Evolutionary conservation across 2,888 invertebrate species (phyloP).

Genomic region (Psylliodes chrysocephalus): DNA sequence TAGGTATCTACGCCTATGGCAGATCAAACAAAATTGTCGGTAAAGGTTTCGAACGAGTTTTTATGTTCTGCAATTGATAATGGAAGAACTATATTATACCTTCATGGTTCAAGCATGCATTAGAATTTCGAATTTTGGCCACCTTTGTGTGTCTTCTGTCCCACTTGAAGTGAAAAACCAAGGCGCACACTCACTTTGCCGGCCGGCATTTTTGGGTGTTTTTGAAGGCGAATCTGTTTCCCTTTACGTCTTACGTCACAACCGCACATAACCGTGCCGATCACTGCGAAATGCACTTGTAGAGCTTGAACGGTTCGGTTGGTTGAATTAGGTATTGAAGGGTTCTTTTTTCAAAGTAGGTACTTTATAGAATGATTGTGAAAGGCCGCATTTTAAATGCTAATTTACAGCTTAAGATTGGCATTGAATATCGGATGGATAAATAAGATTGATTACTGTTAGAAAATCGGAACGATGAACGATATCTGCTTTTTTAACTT

Average conservation of each 20-base stretch:
- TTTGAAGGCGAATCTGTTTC: slow-evolving; percentile 28
- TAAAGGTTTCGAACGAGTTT: too few relatives aligned
- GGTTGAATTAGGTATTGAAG: slow-evolving; percentile 8
- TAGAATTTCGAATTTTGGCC: too few relatives aligned
- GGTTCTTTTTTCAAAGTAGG: slow-evolving; percentile 8
- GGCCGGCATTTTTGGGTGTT: slow-evolving; percentile 30
- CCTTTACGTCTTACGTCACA: slow-evolving; percentile 20
- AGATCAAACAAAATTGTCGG: too few relatives aligned
- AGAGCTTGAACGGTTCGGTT: slow-evolving; percentile 19
- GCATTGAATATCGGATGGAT: background rate
- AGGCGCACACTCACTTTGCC: slow-evolving; percentile 23
- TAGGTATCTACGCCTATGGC: too few relatives aligned
- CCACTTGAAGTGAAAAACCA: too few relatives aligned
- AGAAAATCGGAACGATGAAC: too few relatives aligned
- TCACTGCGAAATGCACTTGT: slow-evolving; percentile 23
- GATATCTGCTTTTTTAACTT: too few relatives aligned
- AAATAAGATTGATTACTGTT: background rate
- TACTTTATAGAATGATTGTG: background rate
- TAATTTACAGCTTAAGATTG: background rate
- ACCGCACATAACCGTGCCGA: slow-evolving; percentile 19
- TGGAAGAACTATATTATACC: too few relatives aligned
- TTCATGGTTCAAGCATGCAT: too few relatives aligned
- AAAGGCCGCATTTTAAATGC: slow-evolving; percentile 4
- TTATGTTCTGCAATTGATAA: too few relatives aligned
- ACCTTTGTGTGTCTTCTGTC: too few relatives aligned